Conservation (phyloP, 2,888 invertebrate species). For the Caenorhabditis wallacei region DNA sequence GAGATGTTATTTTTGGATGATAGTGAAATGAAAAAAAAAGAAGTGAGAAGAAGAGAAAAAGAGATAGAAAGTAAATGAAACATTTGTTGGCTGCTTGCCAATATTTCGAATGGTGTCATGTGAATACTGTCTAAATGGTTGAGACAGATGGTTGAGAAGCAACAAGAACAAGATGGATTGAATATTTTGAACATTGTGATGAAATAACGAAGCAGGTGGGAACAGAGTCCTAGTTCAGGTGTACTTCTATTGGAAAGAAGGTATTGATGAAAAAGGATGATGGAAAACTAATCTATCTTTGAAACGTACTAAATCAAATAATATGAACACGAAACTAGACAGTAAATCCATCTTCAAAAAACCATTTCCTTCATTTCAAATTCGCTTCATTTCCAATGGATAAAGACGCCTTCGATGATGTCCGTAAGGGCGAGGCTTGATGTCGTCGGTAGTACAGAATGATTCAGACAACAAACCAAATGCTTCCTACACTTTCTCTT, state of each 20-base stretch:
- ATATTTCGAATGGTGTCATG: constrained; percentile 39
- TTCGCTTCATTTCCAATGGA: constrained; percentile 51
- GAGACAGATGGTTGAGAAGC: constrained; percentile 44
- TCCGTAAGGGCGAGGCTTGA: constrained; percentile 18
- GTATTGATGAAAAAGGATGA: too few relatives aligned
- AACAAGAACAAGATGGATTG: constrained; percentile 45
- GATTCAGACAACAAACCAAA: constrained; percentile 40
- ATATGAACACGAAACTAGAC: not conserved
- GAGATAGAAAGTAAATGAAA: constrained; percentile 14
- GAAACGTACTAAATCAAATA: not conserved
- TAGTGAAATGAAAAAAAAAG: constrained; percentile 1
- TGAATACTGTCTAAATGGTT: constrained; percentile 14
- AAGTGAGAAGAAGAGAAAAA: not conserved
- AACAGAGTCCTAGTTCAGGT: not conserved
- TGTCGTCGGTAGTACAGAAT: constrained; percentile 32
- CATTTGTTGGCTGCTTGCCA: constrained; percentile 50
- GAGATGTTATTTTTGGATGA: constrained; percentile 34
- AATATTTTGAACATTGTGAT: not conserved
- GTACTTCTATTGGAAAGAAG: too few relatives aligned
- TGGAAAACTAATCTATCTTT: not conserved
- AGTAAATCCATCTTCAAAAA: constrained; percentile 13
- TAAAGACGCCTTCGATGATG: constrained; percentile 29
- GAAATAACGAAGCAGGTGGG: not conserved
- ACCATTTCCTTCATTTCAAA: not conserved
- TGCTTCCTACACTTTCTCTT: constrained; percentile 53